These are phyloP conservation scores for Coregonus ussuriensis DNA, from an alignment of 2,797 vertebrate species.

Conservation along the genomic window DNA sequence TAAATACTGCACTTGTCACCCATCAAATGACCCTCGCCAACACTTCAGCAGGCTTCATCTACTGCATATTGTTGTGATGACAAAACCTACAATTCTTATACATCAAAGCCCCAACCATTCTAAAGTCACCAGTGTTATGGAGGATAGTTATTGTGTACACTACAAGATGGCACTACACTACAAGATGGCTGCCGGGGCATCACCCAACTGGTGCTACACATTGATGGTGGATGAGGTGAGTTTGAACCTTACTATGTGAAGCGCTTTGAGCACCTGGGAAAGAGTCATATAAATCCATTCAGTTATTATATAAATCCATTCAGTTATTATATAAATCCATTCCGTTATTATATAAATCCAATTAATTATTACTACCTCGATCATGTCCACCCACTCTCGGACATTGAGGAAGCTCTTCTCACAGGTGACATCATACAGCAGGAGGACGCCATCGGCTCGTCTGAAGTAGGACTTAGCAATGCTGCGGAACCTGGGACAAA, in stretches of 20 bases:
- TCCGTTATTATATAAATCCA: neutral
- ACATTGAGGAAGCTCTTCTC: slow-evolving; percentile 93
- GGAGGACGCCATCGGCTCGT: slow-evolving; percentile 90
- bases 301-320: neutral
- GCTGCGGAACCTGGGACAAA: slow-evolving; percentile 85
- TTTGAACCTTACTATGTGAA: neutral
- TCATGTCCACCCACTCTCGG: slow-evolving; percentile 94
- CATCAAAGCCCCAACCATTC: neutral
- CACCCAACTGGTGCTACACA: neutral
- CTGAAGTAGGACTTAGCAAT: slow-evolving; percentile 98
- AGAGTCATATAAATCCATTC: neutral
- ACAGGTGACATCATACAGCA: slow-evolving; percentile 91
- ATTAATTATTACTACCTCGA: slow-evolving; percentile 79
- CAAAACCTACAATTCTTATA: neutral
- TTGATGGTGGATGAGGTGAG: neutral
- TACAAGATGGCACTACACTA: neutral
- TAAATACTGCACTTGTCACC: slow-evolving; percentile 16
- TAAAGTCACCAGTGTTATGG: neutral
- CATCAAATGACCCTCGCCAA: neutral
- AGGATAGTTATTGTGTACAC: neutral
- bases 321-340: slow-evolving; percentile 50
- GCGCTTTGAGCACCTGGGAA: neutral
- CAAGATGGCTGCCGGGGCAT: neutral
- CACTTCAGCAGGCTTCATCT: neutral
- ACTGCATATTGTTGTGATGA: neutral